Evolutionary conservation across 2,888 invertebrate genomes (phyloP).

Genomic region (Cotesia congregata): DNA sequence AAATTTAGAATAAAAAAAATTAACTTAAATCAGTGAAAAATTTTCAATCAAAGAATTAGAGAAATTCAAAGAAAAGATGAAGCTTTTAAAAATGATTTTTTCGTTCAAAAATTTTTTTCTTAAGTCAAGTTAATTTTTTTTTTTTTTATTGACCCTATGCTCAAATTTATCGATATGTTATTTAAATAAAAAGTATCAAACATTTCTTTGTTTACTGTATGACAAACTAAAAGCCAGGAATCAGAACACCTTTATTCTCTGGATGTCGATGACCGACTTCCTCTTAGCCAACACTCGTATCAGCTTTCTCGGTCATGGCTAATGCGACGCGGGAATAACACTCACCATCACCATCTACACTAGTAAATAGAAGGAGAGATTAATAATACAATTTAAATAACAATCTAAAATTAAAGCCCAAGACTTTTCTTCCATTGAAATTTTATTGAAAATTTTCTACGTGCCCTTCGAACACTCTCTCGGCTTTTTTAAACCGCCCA

Average conservation of each 20-base stretch:
- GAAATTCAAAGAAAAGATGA: too few species aligned
- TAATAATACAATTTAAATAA: too few species aligned
- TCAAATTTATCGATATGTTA: not conserved
- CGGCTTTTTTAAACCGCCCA: too few species aligned
- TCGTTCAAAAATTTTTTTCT: too few species aligned
- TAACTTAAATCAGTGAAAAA: too few species aligned
- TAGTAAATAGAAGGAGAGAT: slow-evolving; percentile 18
- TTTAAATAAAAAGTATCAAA: not conserved
- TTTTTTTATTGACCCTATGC: too few species aligned
- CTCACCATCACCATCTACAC: not conserved
- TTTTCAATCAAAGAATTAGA: too few species aligned
- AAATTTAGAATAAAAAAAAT: too few species aligned
- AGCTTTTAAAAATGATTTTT: too few species aligned
- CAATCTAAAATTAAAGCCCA: not conserved
- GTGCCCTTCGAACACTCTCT: not conserved
- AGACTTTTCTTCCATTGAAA: slow-evolving; percentile 30
- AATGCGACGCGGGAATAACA: slow-evolving; percentile 25
- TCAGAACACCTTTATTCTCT: slow-evolving; percentile 16
- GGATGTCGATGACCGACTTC: slow-evolving; percentile 32
- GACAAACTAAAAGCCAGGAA: not conserved
- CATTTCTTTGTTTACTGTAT: not conserved
- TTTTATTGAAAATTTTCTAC: slow-evolving; percentile 22
- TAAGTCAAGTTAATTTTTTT: too few species aligned
- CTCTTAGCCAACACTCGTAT: slow-evolving; percentile 10
- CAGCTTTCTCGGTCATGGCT: slow-evolving; percentile 65